Evolutionary conservation across 2,113 vertebrate species (phyloP), one percentile per base, ranked within the genome.

Genomic region (Datnioides undecimradiatus): DNA sequence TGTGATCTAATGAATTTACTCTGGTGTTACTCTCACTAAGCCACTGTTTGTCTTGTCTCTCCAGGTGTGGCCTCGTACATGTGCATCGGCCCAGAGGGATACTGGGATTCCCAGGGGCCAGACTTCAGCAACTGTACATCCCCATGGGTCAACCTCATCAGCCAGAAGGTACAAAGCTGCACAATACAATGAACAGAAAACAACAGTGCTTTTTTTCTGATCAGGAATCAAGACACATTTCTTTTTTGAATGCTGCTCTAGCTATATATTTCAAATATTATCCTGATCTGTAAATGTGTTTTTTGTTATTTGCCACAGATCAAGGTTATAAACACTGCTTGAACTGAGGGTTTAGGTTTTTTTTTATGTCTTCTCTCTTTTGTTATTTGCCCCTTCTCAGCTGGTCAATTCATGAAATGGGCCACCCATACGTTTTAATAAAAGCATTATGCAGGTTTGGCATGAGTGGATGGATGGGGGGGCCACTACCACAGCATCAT

Each of bases 71-170:
- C 97, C n/a, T 96, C 95, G 3, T 99, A 97, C 80, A 80, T 89
- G 0, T 99, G 98, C 65, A 80, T 96, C 57, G 94, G 95, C 0
- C 97, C 97, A 17, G 96, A 97, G 0, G 97, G 97, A 59, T 92
- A 94, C 82, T 99, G 98, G 98, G 96, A 99, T 82, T 94, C 95
- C 11, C 96, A 96, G 90, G 98, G 98, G 71, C 98, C 98, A 4
- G 96, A 99, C 85, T 95, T 99, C 41, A 99, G 97, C 95, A 99
- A 99, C 93, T 99, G 98, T 60, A 97, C 97, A 75, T 99, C 98
- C 68, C 96, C 96, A 11, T 99, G 98, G 98, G 95, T 99, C 84
- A 97, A 96, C 89, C 93, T 97, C 82, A 99, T 99, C 88, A 96
- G 95, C 77, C 98, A 98, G 82, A 99, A 98, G 96, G 98, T 99